These are phyloP conservation scores for Geotrypetes seraphini DNA, from an alignment of 2,797 vertebrate genomes.

Conservation along the genomic window DNA sequence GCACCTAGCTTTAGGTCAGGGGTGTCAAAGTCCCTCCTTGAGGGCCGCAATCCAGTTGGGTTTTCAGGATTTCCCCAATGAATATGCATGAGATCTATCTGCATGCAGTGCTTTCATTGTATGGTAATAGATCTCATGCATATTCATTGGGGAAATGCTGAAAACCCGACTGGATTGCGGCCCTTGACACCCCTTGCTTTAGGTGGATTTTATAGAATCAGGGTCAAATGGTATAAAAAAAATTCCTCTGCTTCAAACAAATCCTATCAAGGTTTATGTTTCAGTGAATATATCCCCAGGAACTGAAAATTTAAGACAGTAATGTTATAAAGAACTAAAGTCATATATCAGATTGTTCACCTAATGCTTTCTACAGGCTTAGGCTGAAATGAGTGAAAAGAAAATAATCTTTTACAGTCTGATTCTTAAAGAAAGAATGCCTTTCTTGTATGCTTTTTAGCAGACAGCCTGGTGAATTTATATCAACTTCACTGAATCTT, in stretches of 20 bases:
- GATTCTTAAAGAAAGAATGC: constrained; percentile 54
- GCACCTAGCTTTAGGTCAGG: too few relatives aligned
- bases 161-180: too few relatives aligned
- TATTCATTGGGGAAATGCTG: too few relatives aligned
- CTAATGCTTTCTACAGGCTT: constrained; percentile 67
- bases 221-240: constrained; percentile 8
- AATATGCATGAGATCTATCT: too few relatives aligned
- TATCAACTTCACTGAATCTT: constrained; percentile 54
- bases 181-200: too few relatives aligned
- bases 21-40: too few relatives aligned
- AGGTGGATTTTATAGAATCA: too few relatives aligned
- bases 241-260: constrained; percentile 43
- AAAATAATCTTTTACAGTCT: constrained; percentile 58
- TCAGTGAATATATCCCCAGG: constrained; percentile 52
- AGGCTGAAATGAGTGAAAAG: constrained; percentile 49
- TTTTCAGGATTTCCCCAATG: too few relatives aligned
- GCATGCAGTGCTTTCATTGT: too few relatives aligned
- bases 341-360: constrained; percentile 68
- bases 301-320: constrained; percentile 59
- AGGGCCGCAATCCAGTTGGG: too few relatives aligned
- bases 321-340: constrained; percentile 57
- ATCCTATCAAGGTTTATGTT: constrained; percentile 49
- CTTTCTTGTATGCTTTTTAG: constrained; percentile 49
- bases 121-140: too few relatives aligned
- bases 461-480: constrained; percentile 57